Percentiles rank a stretch among this genome's conserved stretches.
phyloP scores from a whole-genome alignment of 1,140 invertebrate genomes.

The Gyrodactylus salaris region DNA sequence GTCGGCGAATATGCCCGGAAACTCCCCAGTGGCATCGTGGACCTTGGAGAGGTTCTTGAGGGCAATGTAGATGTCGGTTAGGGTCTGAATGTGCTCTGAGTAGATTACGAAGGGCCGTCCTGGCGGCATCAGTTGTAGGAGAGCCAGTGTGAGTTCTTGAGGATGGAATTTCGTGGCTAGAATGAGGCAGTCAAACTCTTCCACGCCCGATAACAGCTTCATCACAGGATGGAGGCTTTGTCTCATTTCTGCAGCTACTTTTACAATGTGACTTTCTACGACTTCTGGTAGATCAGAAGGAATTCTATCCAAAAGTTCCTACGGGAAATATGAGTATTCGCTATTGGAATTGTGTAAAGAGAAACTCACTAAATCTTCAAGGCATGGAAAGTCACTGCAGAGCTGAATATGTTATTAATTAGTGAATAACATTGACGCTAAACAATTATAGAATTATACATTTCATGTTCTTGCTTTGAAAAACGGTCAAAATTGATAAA shows the following conservation, averaged over 20 bases:
- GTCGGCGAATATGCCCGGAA: neutral
- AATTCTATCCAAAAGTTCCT: neutral
- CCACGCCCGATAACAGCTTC: neutral
- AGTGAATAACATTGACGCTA: neutral
- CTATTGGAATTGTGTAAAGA: neutral
- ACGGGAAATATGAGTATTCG: neutral
- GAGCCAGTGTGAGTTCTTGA: conserved; percentile 32
- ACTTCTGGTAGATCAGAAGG: neutral
- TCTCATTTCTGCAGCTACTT: neutral
- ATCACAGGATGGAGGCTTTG: neutral
- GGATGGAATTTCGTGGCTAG: conserved; percentile 51
- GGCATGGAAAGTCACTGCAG: neutral
- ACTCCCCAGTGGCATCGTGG: neutral
- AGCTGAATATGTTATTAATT: neutral
- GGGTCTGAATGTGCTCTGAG: conserved; percentile 31
- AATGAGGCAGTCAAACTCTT: conserved; percentile 23
- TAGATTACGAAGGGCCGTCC: conserved; percentile 51
- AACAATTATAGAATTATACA: no score
- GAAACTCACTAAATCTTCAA: neutral
- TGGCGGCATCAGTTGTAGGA: conserved; percentile 37
- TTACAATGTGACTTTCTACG: neutral
- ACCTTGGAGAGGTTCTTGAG: conserved; percentile 7
- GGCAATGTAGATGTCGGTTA: conserved; percentile 1
- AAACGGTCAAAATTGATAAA: no score
- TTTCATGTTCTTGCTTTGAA: no score